A percentile compares a stretch with the other conserved stretches of the same genome.
Conservation (phyloP, 2,797 vertebrate species). For the Sebastes cheni region DNA sequence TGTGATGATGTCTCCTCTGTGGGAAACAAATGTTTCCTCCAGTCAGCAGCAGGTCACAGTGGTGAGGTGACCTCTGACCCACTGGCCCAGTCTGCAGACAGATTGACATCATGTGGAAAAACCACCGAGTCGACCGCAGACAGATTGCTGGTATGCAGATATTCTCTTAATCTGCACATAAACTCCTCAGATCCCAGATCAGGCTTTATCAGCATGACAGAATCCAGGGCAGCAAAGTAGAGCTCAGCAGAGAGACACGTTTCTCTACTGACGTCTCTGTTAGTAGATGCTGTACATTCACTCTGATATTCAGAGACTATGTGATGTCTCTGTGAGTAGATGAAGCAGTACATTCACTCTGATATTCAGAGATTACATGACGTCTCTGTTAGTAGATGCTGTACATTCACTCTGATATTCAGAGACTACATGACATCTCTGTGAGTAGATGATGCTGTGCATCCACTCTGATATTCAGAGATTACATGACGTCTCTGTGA, state of each 20-base stretch:
- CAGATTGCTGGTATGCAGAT: constrained; percentile 22
- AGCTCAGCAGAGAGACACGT: constrained; percentile 9
- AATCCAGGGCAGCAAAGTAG: constrained; percentile 56
- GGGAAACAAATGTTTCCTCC: neutral
- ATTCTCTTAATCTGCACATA: constrained; percentile 54
- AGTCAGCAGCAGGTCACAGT: constrained; percentile 10
- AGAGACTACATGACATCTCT: too few relatives aligned
- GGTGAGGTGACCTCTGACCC: constrained; percentile 47
- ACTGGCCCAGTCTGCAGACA: constrained; percentile 48
- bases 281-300: neutral
- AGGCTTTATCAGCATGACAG: constrained; percentile 12
- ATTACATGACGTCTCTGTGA: too few relatives aligned
- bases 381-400: too few relatives aligned
- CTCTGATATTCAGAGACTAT: too few relatives aligned
- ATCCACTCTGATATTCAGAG: too few relatives aligned
- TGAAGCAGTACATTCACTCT: too few relatives aligned
- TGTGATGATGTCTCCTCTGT: neutral
- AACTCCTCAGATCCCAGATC: constrained; percentile 58
- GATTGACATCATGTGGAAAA: constrained; percentile 34
- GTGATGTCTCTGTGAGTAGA: too few relatives aligned
- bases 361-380: neutral
- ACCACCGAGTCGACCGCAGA: neutral
- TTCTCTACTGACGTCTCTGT: constrained; percentile 2
- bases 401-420: too few relatives aligned
- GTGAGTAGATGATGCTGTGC: too few relatives aligned